These are phyloP conservation scores for Chaetophractus vellerosus DNA, from an alignment of 2,797 vertebrate species.

Conservation along the genomic window DNA sequence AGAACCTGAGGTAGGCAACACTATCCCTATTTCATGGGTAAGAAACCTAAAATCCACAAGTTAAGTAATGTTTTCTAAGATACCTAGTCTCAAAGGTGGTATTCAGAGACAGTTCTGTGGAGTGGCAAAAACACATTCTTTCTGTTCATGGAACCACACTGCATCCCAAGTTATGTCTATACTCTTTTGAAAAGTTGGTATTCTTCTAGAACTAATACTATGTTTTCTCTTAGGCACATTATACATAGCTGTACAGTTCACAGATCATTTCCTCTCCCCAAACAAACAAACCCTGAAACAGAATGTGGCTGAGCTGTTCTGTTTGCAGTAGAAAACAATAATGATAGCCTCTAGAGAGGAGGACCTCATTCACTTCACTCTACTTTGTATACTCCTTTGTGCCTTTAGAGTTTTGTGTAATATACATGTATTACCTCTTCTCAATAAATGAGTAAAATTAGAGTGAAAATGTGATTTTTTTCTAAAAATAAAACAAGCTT, in stretches of 20 bases:
- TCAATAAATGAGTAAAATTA: slow-evolving; percentile 41
- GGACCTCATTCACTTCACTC: not conserved
- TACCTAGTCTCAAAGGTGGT: not conserved
- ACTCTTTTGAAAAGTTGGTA: not conserved
- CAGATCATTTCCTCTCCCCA: not conserved
- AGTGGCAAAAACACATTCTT: not conserved
- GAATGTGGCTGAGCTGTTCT: not conserved
- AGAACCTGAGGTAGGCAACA: not conserved
- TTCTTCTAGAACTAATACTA: not conserved
- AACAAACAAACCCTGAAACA: not conserved
- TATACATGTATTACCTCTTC: not conserved
- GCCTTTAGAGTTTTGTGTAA: not conserved
- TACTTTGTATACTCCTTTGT: not conserved
- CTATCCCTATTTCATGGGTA: not conserved
- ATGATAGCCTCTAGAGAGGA: not conserved
- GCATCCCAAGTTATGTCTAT: not conserved
- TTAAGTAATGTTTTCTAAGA: not conserved
- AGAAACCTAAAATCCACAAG: slow-evolving; percentile 34
- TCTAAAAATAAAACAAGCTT: slow-evolving; percentile 44
- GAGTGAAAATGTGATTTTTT: slow-evolving; percentile 17
- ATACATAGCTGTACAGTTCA: not conserved
- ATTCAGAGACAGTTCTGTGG: not conserved
- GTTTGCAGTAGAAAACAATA: not conserved
- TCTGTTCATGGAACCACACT: not conserved
- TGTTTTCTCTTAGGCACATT: slow-evolving; percentile 45